Conservation (phyloP, 2,888 invertebrate species). For the Caenorhabditis macrosperma region DNA sequence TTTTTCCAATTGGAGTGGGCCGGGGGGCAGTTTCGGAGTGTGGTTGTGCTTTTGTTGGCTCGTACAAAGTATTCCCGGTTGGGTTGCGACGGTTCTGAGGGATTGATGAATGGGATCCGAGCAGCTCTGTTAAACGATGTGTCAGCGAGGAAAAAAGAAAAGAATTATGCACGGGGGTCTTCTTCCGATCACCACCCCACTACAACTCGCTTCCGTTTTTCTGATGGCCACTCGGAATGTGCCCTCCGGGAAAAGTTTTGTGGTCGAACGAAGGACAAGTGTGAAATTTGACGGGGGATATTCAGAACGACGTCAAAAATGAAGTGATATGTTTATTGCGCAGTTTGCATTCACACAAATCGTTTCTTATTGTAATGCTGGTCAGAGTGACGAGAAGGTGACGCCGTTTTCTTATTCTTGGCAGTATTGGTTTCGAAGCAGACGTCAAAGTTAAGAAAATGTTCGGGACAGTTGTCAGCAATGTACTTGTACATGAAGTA, state of each 20-base stretch:
- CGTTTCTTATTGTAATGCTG: constrained; percentile 26
- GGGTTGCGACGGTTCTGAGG: constrained; percentile 43
- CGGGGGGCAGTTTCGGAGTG: constrained; percentile 4
- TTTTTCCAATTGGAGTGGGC: constrained; percentile 33
- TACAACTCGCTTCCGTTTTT: constrained; percentile 11
- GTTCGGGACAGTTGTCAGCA: constrained; percentile 52
- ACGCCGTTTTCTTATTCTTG: constrained; percentile 1
- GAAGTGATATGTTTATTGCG: constrained; percentile 3
- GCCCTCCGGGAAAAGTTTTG: constrained; percentile 39
- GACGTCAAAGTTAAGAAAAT: constrained; percentile 57
- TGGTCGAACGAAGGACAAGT: constrained; percentile 15
- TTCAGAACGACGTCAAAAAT: neutral
- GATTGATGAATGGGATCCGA: constrained; percentile 40
- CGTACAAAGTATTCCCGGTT: constrained; percentile 50
- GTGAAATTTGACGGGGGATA: neutral
- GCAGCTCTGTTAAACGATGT: constrained; percentile 31
- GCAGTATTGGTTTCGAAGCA: constrained; percentile 66
- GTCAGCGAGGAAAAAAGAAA: constrained; percentile 54
- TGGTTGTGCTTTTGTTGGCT: neutral
- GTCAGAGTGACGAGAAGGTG: constrained; percentile 23
- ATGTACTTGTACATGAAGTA: constrained; percentile 66
- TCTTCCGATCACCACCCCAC: constrained; percentile 39
- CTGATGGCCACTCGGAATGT: constrained; percentile 54
- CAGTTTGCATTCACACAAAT: neutral
- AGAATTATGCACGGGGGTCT: constrained; percentile 59